These are phyloP conservation scores for Trochalopteron elliotii DNA, from an alignment of 2,113 vertebrate species.

Conservation along the genomic window DNA sequence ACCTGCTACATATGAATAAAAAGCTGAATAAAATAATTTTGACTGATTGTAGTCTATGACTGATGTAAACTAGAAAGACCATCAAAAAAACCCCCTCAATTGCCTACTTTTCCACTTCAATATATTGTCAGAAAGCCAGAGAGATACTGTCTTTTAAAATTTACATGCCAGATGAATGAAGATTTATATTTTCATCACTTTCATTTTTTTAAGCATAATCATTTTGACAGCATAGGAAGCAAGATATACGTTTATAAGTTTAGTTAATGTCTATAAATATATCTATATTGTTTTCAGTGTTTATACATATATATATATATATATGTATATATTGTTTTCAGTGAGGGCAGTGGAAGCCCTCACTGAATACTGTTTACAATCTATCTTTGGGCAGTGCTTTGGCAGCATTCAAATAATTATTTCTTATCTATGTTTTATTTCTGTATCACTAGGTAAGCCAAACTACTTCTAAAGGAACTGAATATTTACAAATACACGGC, in stretches of 20 bases:
- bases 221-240: not conserved
- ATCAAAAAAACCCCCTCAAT: rapidly evolving
- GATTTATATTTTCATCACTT: not conserved
- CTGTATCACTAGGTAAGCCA: conserved; percentile 16
- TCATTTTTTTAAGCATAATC: not conserved
- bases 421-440: conserved; percentile 25
- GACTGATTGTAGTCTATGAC: not conserved
- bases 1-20: not conserved
- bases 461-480: conserved; percentile 46
- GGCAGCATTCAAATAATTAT: conserved; percentile 38
- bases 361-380: not conserved
- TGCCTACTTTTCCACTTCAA: not conserved
- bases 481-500: not conserved
- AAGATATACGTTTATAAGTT: not conserved
- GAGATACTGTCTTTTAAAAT: not conserved
- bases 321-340: no score
- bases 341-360: not conserved
- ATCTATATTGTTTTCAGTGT: not conserved
- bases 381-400: not conserved
- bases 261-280: not conserved
- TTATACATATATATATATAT: no score
- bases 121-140: not conserved
- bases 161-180: not conserved
- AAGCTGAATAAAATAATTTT: not conserved
- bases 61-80: not conserved